Evolutionary conservation across 2,888 invertebrate genomes (phyloP), one percentile per base, ranked within the genome.

Genomic region (Trachelus troglodyta): DNA sequence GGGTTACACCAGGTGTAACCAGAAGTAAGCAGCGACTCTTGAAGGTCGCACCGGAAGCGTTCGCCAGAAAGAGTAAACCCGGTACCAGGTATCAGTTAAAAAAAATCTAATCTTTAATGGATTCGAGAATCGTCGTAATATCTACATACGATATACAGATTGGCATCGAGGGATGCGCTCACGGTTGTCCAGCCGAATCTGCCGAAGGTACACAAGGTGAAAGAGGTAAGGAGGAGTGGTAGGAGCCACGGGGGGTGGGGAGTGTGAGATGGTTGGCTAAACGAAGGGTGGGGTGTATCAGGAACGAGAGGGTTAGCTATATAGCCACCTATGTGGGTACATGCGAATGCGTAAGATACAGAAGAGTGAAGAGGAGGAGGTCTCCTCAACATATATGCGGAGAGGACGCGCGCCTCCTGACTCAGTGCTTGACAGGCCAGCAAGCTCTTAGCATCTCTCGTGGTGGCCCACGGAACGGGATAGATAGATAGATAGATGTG

Each of bases 351-450:
- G 88, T 89, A 87, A 87, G 87, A 88, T 87, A 88, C 84, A 84
- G 75, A 87, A 86, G 84, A 85, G 87, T 79, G 82, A 79, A 81
- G 81, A 77, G 77, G 87, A 87, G 88, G 87, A 86, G 87, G 87
- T 85, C 85, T 87, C 87, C 86, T 87, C 88, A 87, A 87, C 88
- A 90, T 90, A 90, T 90, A 90, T 90, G 90, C 90, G 88, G 86
- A 86, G 89, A 90, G 89, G 88, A 89, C 89, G 88, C 87, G 89
- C 89, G 90, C 87, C 89, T 90, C 86, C 89, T 89, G 89, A 89
- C 88, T 90, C 90, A 91, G 91, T 90, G 90, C 90, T 90, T 90
- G 91, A 90, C 90, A 90, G 87, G 88, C 90, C 87, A 88, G 89
- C 90, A 88, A 90, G 90, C 90, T 90, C 87, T 88, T 89, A 90